These are phyloP conservation scores for Poecilia picta DNA, from an alignment of 2,797 vertebrate genomes.

Conservation along the genomic window DNA sequence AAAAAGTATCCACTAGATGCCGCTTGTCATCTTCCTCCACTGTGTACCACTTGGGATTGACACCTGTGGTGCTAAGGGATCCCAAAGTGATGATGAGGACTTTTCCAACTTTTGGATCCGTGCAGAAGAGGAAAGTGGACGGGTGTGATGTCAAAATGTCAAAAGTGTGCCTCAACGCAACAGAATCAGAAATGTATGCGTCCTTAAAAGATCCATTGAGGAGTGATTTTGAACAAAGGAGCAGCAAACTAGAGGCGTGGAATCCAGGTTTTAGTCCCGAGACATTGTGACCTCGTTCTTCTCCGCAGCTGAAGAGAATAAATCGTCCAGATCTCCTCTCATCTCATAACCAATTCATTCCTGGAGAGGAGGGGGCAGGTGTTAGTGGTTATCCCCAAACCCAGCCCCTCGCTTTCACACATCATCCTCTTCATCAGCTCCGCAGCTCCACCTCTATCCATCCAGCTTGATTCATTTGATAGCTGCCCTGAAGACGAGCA, in stretches of 20 bases:
- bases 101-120: conserved; percentile 41
- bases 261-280: conserved; percentile 48
- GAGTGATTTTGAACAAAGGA: conserved; percentile 5
- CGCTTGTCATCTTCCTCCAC: conserved; percentile 66
- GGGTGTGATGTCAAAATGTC: conserved; percentile 17
- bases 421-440: conserved; percentile 57
- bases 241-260: conserved; percentile 18
- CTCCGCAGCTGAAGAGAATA: conserved; percentile 53
- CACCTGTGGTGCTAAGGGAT: conserved; percentile 54
- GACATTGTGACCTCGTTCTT: conserved; percentile 33
- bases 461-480: conserved; percentile 76
- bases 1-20: conserved; percentile 65
- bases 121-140: conserved; percentile 18
- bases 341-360: conserved; percentile 64
- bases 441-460: conserved; percentile 58
- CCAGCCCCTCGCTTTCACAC: conserved; percentile 60
- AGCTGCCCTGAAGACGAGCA: conserved; percentile 75
- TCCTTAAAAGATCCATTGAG: conserved; percentile 49
- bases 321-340: conserved; percentile 51
- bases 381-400: conserved; percentile 63
- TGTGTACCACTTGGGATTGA: conserved; percentile 51
- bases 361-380: conserved; percentile 81
- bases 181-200: conserved; percentile 36
- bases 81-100: conserved; percentile 53
- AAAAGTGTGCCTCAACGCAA: conserved; percentile 37